These are phyloP conservation scores for Malurus alboscapulatus DNA, from an alignment of 2,113 vertebrate genomes.

Conservation along the genomic window DNA sequence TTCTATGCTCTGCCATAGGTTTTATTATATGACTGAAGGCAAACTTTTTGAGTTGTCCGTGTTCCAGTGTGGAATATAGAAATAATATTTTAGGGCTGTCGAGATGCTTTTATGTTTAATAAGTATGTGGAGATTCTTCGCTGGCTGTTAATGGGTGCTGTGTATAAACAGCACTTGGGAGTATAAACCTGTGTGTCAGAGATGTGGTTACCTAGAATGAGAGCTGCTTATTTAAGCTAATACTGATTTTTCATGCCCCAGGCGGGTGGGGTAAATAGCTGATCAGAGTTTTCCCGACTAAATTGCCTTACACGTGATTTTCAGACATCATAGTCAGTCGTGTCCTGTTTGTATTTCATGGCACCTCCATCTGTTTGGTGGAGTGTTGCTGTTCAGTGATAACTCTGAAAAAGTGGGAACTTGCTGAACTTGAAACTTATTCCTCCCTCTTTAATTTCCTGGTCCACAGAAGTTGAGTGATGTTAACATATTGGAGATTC, in stretches of 20 bases:
- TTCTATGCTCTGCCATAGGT: background rate
- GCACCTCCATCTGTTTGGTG: background rate
- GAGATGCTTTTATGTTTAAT: background rate
- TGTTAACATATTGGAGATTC: slow-evolving; percentile 44
- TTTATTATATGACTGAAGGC: background rate
- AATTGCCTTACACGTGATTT: background rate
- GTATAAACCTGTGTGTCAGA: background rate
- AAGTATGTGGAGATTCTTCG: background rate
- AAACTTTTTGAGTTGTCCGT: background rate
- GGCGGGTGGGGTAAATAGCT: background rate
- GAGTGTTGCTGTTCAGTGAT: background rate
- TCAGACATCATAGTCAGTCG: fast-evolving
- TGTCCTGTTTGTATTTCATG: background rate
- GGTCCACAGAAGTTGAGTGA: background rate
- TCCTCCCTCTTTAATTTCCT: slow-evolving; percentile 22
- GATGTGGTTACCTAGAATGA: background rate
- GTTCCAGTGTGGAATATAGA: background rate
- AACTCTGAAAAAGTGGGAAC: background rate
- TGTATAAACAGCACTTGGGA: background rate
- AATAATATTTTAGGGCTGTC: background rate
- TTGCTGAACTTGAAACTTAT: background rate
- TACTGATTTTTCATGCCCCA: background rate
- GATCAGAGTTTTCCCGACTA: background rate
- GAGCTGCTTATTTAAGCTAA: background rate
- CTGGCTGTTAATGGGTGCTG: background rate